These are phyloP conservation scores for Cyclargus thomasi DNA, from an alignment of 1,140 invertebrate species.

Conservation along the genomic window DNA sequence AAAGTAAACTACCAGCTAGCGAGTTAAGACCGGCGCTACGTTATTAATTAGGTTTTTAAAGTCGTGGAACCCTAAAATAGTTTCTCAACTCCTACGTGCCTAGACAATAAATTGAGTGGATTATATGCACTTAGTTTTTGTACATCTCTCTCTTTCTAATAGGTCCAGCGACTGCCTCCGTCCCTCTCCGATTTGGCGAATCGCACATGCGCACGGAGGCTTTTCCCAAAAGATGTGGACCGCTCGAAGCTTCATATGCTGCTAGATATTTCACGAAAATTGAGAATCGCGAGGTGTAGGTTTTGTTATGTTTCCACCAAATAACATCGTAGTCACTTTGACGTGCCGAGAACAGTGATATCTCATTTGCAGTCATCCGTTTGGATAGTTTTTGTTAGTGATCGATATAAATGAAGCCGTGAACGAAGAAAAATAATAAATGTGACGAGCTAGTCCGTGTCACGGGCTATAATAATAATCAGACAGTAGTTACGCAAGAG, in stretches of 20 bases:
- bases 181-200: conserved; percentile 49
- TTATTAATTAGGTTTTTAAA: neutral
- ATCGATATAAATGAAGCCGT: neutral
- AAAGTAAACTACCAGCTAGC: neutral
- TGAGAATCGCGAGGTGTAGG: neutral
- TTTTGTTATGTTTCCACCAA: neutral
- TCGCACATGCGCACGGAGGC: conserved; percentile 50
- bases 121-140: conserved; percentile 52
- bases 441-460: neutral
- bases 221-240: conserved; percentile 55
- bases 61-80: conserved; percentile 7
- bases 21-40: neutral
- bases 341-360: neutral
- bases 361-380: too few relatives aligned
- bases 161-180: conserved; percentile 22
- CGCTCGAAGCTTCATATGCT: conserved; percentile 59
- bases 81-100: conserved; percentile 58
- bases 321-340: neutral
- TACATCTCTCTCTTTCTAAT: conserved; percentile 39
- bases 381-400: neutral
- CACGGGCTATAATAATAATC: conserved; percentile 29
- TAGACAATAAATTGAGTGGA: conserved; percentile 62
- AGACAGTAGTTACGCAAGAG: conserved; percentile 71
- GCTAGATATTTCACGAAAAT: conserved; percentile 21
- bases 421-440: neutral